A percentile compares a stretch with the other conserved stretches of the same genome.
phyloP scores from a whole-genome alignment of 2,888 invertebrate species.

The Hyalella azteca region DNA sequence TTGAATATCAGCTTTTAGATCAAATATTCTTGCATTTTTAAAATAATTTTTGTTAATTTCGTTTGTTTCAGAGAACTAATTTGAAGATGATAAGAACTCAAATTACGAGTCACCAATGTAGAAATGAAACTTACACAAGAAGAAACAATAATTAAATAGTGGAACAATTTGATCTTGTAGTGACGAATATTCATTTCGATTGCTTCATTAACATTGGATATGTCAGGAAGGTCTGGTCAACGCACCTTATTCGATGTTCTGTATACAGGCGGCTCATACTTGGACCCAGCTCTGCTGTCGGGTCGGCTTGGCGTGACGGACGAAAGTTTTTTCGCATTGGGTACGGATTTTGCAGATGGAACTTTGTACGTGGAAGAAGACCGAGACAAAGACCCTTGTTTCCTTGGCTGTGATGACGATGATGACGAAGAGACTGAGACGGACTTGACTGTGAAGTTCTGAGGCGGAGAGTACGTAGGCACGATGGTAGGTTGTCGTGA shows the following conservation, averaged over 20 bases:
- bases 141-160: no score
- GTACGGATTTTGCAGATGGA: not conserved
- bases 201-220: no score
- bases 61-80: no score
- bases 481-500: not conserved
- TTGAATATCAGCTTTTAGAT: no score
- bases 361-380: slow-evolving; percentile 19
- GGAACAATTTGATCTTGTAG: no score
- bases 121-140: no score
- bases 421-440: not conserved
- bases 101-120: no score
- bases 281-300: not conserved
- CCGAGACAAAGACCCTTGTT: not conserved
- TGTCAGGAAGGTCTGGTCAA: no score
- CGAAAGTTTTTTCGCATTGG: not conserved
- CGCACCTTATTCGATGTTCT: slow-evolving; percentile 48
- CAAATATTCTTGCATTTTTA: no score
- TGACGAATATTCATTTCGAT: no score
- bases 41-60: no score
- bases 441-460: slow-evolving; percentile 10
- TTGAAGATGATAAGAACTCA: no score
- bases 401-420: not conserved
- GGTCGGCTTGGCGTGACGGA: slow-evolving; percentile 28
- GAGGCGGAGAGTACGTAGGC: not conserved
- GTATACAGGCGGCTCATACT: slow-evolving; percentile 46